These are phyloP conservation scores for Hermetia illucens DNA, from an alignment of 1,140 invertebrate genomes.

Conservation along the genomic window DNA sequence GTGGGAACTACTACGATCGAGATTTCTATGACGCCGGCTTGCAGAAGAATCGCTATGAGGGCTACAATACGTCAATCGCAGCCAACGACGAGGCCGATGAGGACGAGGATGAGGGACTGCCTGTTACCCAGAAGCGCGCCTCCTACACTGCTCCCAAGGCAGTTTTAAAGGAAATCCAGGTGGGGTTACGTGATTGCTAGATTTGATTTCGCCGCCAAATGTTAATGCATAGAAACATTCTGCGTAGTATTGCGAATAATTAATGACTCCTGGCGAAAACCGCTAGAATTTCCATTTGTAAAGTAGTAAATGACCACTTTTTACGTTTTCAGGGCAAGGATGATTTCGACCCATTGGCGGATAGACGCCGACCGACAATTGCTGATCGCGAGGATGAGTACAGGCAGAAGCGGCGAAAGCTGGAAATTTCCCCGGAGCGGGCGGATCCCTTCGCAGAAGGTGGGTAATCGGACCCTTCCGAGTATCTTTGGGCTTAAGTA, in stretches of 20 bases:
- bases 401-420: conserved; percentile 65
- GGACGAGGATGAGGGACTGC: conserved; percentile 61
- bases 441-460: conserved; percentile 96
- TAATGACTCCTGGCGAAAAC: too few relatives aligned
- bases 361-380: conserved; percentile 77
- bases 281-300: too few relatives aligned
- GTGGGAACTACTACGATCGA: conserved; percentile 72
- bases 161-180: conserved; percentile 82
- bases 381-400: conserved; percentile 96
- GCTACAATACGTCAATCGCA: conserved; percentile 91
- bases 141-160: conserved; percentile 77
- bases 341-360: conserved; percentile 94
- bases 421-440: conserved; percentile 92
- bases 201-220: too few relatives aligned
- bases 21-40: conserved; percentile 77
- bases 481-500: too few relatives aligned
- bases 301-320: conserved; percentile 7
- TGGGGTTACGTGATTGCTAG: too few relatives aligned
- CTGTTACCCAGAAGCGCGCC: conserved; percentile 50
- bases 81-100: conserved; percentile 85
- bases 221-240: too few relatives aligned
- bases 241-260: too few relatives aligned
- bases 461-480: too few relatives aligned
- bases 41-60: conserved; percentile 69
- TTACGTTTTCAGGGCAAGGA: conserved; percentile 56